Conservation (phyloP, 2,888 invertebrate species). For the Cosmorhoe ocellata region DNA sequence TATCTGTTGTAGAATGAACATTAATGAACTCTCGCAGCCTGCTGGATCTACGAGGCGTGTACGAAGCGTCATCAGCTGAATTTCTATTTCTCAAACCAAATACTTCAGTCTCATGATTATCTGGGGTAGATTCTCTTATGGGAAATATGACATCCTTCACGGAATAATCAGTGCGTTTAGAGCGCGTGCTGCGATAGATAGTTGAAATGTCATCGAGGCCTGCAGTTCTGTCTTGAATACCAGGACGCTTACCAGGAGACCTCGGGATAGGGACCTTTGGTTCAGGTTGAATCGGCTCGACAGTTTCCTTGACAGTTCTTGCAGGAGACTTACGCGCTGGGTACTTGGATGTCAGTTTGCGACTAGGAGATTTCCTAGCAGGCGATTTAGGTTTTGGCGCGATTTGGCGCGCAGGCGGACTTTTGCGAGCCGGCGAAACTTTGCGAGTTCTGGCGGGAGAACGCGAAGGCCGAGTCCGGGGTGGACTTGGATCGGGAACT, state of each 20-base stretch:
- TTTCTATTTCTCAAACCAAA: constrained; percentile 59
- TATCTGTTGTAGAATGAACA: constrained; percentile 57
- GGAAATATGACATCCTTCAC: constrained; percentile 52
- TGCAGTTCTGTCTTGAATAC: constrained; percentile 52
- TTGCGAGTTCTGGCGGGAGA: constrained; percentile 73
- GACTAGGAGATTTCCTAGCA: constrained; percentile 74
- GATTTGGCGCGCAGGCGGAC: constrained; percentile 57
- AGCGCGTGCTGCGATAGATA: constrained; percentile 53
- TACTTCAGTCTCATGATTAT: constrained; percentile 61
- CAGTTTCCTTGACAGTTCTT: constrained; percentile 51
- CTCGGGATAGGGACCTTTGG: constrained; percentile 44
- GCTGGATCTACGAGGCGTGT: constrained; percentile 59
- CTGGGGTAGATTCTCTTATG: constrained; percentile 44
- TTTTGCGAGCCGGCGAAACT: constrained; percentile 61
- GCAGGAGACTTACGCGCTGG: constrained; percentile 74
- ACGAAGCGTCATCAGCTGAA: constrained; percentile 51
- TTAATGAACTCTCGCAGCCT: constrained; percentile 58
- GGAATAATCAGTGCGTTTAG: constrained; percentile 63
- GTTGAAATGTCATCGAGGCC: constrained; percentile 51
- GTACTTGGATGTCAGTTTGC: constrained; percentile 66
- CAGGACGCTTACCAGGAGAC: constrained; percentile 63
- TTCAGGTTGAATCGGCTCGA: constrained; percentile 31
- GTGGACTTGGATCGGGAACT: constrained; percentile 60
- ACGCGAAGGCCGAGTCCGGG: constrained; percentile 63
- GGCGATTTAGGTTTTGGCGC: constrained; percentile 80